Evolutionary conservation across 2,888 invertebrate genomes (phyloP).

Genomic region (Leptopterna dolabrata): DNA sequence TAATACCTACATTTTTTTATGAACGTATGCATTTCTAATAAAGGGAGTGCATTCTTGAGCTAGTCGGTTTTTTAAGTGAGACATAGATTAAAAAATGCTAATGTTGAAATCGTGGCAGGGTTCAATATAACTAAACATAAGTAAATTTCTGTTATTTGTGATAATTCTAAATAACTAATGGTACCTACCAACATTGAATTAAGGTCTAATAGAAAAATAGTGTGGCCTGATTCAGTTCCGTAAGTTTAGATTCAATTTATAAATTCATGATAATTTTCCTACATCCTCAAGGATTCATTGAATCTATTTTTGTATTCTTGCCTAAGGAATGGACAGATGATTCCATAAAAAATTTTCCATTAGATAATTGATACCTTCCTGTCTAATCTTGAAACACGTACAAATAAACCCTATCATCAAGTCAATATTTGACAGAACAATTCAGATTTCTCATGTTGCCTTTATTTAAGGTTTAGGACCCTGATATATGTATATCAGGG

Average conservation of each 20-base stretch:
- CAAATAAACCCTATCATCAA: not conserved
- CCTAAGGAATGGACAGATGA: not conserved
- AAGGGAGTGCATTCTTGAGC: not conserved
- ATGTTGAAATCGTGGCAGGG: constrained; percentile 20
- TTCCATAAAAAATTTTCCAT: not conserved
- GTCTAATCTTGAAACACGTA: not conserved
- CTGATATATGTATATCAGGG: not conserved
- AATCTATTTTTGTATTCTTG: constrained; percentile 15
- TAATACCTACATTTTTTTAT: not conserved
- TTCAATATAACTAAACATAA: constrained; percentile 4
- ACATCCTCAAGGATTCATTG: not conserved
- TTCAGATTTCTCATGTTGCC: not conserved
- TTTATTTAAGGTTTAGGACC: not conserved
- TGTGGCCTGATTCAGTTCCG: constrained; percentile 9
- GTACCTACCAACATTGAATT: not conserved
- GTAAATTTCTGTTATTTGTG: not conserved
- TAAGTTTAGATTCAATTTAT: not conserved
- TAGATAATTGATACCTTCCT: not conserved
- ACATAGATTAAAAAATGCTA: not conserved
- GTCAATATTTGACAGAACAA: not conserved
- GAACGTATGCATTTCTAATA: not conserved
- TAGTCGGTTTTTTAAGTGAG: not conserved
- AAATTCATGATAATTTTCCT: not conserved
- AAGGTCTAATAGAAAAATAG: constrained; percentile 23
- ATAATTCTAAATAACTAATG: constrained; percentile 21